phyloP scores from a whole-genome alignment of 2,113 vertebrate species.

The Salvator merianae region DNA sequence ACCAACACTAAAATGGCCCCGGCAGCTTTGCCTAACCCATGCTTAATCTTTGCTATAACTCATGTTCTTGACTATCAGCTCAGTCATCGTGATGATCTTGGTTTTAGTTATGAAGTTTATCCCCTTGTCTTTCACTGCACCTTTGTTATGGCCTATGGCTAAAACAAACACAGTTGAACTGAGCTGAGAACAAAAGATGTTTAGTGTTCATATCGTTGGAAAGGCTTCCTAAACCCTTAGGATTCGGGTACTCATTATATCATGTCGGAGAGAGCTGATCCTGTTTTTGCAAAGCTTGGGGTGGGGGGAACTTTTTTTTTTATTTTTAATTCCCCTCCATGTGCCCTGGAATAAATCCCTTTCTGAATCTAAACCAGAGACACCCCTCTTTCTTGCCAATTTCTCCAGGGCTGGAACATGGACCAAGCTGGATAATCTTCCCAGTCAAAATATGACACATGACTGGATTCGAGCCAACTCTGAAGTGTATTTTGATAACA shows the following conservation, averaged over 20 bases:
- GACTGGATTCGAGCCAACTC: not conserved
- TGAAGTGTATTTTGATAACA: conserved; percentile 4
- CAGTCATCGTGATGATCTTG: not conserved
- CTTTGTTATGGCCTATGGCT: not conserved
- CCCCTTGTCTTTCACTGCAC: not conserved
- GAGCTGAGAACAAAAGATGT: not conserved
- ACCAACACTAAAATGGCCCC: not conserved
- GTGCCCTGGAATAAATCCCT: not conserved
- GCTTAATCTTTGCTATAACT: not conserved
- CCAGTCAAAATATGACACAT: conserved; percentile 13
- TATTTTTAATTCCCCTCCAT: not conserved
- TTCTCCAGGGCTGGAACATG: conserved; percentile 18
- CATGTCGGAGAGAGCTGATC: not conserved
- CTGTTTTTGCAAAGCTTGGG: not conserved
- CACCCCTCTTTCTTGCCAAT: not conserved
- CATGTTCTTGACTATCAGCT: not conserved
- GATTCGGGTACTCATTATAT: not conserved
- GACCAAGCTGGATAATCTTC: conserved; percentile 12
- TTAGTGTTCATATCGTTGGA: not conserved
- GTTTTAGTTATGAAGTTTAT: not conserved
- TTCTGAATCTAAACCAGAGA: conserved; percentile 18
- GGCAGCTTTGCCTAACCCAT: not conserved
- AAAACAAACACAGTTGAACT: not conserved
- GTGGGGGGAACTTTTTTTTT: not conserved
- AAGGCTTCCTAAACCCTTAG: not conserved